phyloP scores from a whole-genome alignment of 2,797 vertebrate genomes.

The Mus minutoides region DNA sequence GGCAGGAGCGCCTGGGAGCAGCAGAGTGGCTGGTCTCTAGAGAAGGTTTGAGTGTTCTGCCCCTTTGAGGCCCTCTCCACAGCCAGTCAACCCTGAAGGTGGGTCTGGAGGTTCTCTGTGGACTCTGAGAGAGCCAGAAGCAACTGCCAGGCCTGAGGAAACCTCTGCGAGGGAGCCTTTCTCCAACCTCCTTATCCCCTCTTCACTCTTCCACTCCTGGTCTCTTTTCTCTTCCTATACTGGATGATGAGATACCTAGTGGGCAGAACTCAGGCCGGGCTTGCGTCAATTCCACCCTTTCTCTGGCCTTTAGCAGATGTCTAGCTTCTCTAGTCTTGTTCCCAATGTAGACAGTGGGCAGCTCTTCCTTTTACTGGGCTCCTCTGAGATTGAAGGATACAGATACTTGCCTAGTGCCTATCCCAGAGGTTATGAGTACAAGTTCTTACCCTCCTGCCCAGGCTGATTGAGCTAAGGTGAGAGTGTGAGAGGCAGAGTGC shows the following conservation, averaged over 20 bases:
- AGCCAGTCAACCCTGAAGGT: background rate
- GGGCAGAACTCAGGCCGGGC: background rate
- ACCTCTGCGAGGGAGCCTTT: background rate
- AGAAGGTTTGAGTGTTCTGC: background rate
- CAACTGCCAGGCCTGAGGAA: background rate
- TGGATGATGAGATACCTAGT: background rate
- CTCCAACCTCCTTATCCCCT: background rate
- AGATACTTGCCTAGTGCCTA: conserved; percentile 9
- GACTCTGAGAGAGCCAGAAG: background rate
- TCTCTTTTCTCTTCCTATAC: background rate
- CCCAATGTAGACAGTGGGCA: background rate
- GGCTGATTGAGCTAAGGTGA: background rate
- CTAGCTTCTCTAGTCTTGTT: conserved; percentile 2
- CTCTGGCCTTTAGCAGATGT: background rate
- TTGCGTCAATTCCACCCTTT: background rate
- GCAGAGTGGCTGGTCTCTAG: background rate
- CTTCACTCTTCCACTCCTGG: background rate
- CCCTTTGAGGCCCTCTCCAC: background rate
- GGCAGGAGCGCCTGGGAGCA: background rate
- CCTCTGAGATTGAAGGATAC: background rate
- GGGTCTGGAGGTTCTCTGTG: background rate
- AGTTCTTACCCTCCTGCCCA: background rate
- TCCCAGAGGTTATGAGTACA: background rate
- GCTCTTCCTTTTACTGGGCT: conserved; percentile 28
- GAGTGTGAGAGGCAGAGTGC: background rate